These are phyloP conservation scores for Folsomia candida DNA, from an alignment of 2,888 invertebrate genomes.

Conservation along the genomic window DNA sequence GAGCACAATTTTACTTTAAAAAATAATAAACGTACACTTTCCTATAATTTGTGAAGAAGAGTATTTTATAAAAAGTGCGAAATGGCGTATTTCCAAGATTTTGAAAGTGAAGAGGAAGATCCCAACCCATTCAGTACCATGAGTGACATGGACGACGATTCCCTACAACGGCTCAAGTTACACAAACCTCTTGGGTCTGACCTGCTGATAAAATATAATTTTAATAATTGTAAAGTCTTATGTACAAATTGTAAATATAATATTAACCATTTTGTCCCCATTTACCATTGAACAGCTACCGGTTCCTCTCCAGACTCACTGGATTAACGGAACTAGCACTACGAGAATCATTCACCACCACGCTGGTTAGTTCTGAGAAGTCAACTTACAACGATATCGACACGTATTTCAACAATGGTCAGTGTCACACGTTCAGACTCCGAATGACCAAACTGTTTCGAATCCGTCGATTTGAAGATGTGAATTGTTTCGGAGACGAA, in stretches of 20 bases:
- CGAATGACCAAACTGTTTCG: not conserved
- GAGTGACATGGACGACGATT: not conserved
- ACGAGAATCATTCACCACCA: not conserved
- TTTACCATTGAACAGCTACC: too few species aligned
- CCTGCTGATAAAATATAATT: not conserved
- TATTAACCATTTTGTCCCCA: too few species aligned
- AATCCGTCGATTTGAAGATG: not conserved
- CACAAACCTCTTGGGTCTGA: not conserved
- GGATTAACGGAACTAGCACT: not conserved
- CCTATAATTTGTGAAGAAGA: too few species aligned
- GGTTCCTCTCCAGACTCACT: not conserved
- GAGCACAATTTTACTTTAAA: too few species aligned
- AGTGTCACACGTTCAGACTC: slow-evolving; percentile 3
- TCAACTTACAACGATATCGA: not conserved
- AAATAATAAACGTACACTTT: too few species aligned
- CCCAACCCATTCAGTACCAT: not conserved
- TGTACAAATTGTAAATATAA: too few species aligned
- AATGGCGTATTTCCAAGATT: not conserved
- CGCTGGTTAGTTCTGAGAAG: not conserved
- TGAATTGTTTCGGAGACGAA: not conserved
- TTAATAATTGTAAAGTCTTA: too few species aligned
- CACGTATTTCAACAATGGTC: slow-evolving; percentile 11
- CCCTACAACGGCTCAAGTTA: not conserved
- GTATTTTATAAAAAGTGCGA: too few species aligned
- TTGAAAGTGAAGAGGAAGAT: not conserved